Percentiles rank a stretch among this genome's conserved stretches.
Evolutionary conservation across 2,888 invertebrate genomes (phyloP).

Genomic region (Metallyticus violacea): DNA sequence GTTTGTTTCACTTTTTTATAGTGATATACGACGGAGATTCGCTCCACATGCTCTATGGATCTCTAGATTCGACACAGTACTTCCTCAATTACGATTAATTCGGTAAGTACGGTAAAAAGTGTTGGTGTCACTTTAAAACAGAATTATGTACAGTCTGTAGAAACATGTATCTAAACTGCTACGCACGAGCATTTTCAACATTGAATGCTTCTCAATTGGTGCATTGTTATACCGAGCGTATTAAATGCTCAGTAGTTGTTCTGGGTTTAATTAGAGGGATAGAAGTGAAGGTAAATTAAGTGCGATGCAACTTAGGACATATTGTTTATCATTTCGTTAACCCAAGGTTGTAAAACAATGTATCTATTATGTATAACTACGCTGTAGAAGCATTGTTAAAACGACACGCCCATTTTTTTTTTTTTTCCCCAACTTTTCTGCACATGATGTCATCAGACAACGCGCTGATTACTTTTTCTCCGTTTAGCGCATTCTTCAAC

Average conservation of each 20-base stretch:
- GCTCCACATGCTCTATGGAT: neutral
- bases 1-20: neutral
- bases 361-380: neutral
- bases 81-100: neutral
- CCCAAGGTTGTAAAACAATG: neutral
- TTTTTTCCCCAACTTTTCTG: neutral
- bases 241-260: too few relatives aligned
- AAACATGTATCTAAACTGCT: neutral
- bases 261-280: too few relatives aligned
- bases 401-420: neutral
- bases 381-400: neutral
- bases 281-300: too few relatives aligned
- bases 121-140: neutral
- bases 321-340: neutral
- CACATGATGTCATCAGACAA: neutral
- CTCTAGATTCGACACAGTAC: neutral
- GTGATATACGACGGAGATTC: constrained; percentile 13
- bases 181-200: neutral
- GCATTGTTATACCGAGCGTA: neutral
- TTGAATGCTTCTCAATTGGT: neutral
- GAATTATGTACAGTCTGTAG: neutral
- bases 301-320: too few relatives aligned
- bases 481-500: neutral
- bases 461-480: neutral
- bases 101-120: neutral